Evolutionary conservation across 2,888 invertebrate species (phyloP), one percentile per base, ranked within the genome.

Genomic region (Rhingia rostrata): DNA sequence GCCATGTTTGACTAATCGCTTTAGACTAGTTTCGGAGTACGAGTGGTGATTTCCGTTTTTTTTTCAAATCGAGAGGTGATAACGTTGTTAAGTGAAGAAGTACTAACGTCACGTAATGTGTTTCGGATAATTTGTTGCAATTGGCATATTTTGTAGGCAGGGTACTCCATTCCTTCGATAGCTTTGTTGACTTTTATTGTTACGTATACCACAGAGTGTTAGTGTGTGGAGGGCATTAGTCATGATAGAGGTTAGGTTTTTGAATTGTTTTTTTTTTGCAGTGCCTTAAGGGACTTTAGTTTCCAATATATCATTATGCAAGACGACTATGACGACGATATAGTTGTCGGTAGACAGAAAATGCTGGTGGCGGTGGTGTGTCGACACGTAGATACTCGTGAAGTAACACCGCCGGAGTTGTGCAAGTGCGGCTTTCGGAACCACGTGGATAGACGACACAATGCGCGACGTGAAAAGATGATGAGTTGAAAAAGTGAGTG

Each of bases 151-250:
- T 22, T 22, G 14, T 35, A 5, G 10, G 30, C 35, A 22, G 30
- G 47, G 12, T 47, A 30, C 39, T 56, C 3, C 49, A 9, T 51
- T 22, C 41, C 30, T 64, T 33, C 35, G 45, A 56, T 63, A 43
- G 35, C 51, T 32, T 43, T 37, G 33, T 58, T 56, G 33, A 33
- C 35, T 64, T 69, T 64, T 67, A 58, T 53, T 63, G 83, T 83
- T 83, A 78, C 83, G 79, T 83, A 79, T 78, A 79, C 67, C 43
- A 47, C 73, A 14, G 72, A 83, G 83, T 77, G 70, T 66, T 53
- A 64, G 41, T 49, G 49, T 47, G 47, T 12, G 14, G 14, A 47
- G 9, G 9, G 67, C 67, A 73, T 83, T 79, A 61, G 82, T 83
- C 73, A 78, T 74, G 69, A 45, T 72, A 39, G 22, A 22, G 22